A percentile compares a stretch with the other conserved stretches of the same genome.
phyloP scores from a whole-genome alignment of 2,888 invertebrate genomes.

The Idaea aversata region DNA sequence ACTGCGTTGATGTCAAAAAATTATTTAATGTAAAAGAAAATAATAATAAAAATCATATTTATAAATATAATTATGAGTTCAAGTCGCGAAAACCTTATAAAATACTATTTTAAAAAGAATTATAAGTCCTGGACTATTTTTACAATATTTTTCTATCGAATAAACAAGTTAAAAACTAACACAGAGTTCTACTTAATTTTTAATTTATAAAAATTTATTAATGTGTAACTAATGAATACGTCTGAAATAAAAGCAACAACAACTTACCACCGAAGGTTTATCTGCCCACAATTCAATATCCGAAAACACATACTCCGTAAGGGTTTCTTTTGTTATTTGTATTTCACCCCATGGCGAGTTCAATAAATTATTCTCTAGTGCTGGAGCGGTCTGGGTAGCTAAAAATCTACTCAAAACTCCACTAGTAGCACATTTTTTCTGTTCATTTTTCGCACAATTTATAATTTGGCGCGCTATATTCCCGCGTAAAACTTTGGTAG shows the following conservation, averaged over 20 bases:
- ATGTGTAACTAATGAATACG: slow-evolving; percentile 14
- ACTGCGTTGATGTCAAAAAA: too few relatives aligned
- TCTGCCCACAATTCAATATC: slow-evolving; percentile 79
- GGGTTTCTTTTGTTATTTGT: slow-evolving; percentile 75
- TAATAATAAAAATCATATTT: too few relatives aligned
- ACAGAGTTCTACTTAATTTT: too few relatives aligned
- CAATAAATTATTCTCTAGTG: slow-evolving; percentile 53
- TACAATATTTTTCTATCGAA: too few relatives aligned
- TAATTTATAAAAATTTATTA: too few relatives aligned
- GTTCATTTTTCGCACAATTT: slow-evolving; percentile 50
- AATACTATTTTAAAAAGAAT: too few relatives aligned
- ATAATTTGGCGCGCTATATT: slow-evolving; percentile 63
- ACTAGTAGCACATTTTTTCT: slow-evolving; percentile 31
- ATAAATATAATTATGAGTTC: too few relatives aligned
- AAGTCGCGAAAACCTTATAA: too few relatives aligned
- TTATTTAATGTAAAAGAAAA: too few relatives aligned
- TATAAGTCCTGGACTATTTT: too few relatives aligned
- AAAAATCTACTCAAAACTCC: slow-evolving; percentile 46
- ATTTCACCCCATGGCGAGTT: slow-evolving; percentile 74
- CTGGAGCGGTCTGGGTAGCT: slow-evolving; percentile 58
- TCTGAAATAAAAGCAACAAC: slow-evolving; percentile 2
- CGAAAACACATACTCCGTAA: slow-evolving; percentile 82
- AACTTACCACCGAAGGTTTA: slow-evolving; percentile 83
- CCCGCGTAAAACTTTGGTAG: slow-evolving; percentile 73
- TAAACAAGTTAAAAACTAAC: too few relatives aligned